Evolutionary conservation across 2,888 invertebrate species (phyloP).

Genomic region (Falcaria lacertinaria): DNA sequence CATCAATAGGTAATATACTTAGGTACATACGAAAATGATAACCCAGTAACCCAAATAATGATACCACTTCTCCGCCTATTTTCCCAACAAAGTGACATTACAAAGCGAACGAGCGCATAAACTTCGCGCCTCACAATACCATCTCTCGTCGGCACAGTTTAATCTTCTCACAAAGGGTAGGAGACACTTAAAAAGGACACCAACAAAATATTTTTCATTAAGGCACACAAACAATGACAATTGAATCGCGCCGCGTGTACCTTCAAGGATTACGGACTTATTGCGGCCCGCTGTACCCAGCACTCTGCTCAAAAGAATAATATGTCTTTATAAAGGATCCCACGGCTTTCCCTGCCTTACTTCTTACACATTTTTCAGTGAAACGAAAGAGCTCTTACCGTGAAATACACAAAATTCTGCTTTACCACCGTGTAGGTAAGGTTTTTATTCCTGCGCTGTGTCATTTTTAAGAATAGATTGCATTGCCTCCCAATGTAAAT

Average conservation of each 20-base stretch:
- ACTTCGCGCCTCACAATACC: neutral
- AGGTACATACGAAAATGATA: too few relatives aligned
- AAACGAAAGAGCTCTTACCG: slow-evolving; percentile 61
- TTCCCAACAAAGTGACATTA: neutral
- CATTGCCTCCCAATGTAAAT: slow-evolving; percentile 73
- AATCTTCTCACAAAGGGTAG: slow-evolving; percentile 23
- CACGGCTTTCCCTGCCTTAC: slow-evolving; percentile 70
- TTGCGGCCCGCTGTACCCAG: slow-evolving; percentile 60
- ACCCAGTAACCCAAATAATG: neutral
- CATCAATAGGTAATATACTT: too few relatives aligned
- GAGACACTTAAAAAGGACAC: slow-evolving; percentile 50
- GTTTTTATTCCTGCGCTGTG: slow-evolving; percentile 16
- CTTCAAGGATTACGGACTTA: slow-evolving; percentile 71
- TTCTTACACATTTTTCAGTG: slow-evolving; percentile 74
- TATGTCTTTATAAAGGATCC: slow-evolving; percentile 77
- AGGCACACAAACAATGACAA: slow-evolving; percentile 67
- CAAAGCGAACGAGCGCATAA: neutral
- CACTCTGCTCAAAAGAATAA: slow-evolving; percentile 73
- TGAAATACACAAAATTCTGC: slow-evolving; percentile 26
- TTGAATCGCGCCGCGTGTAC: slow-evolving; percentile 59
- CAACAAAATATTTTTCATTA: slow-evolving; percentile 75
- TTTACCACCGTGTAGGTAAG: slow-evolving; percentile 27
- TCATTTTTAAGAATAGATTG: slow-evolving; percentile 60
- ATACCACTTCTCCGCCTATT: neutral
- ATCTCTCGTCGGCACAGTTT: neutral